Evolutionary conservation across 2,888 invertebrate genomes (phyloP), one percentile per base, ranked within the genome.

Genomic region (Platycnemis pennipes): DNA sequence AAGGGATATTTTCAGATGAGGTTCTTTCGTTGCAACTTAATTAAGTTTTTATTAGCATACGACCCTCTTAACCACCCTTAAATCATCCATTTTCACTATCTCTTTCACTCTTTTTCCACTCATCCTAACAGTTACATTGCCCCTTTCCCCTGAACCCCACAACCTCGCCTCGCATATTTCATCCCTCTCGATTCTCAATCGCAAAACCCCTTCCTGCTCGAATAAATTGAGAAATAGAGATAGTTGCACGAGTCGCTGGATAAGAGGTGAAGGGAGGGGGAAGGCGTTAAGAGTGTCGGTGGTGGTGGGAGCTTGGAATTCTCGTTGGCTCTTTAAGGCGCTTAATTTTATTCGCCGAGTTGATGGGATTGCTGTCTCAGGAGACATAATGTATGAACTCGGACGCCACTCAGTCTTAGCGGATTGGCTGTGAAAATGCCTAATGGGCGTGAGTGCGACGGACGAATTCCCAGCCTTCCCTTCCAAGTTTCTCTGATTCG

Each of bases 351-450:
- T 45, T 45, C 44, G 63, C 44, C 91, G 46, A 77, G 77, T 87
- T 87, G 87, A 89, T 89, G 42, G 46, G 89, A 63, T 63, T 89
- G 42, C 91, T 91, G 53, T 91, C 91, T 16, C 44, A 37, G 44
- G n/a, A 19, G 56, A 37, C 63, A 22, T 91, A 91, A 91, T 91
- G 69, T 44, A 44, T 63, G 87, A 46, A 46, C 91, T 22, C 16
- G 63, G 49, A 69, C 56, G 91, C 63, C 91, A 26, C 63, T 91
- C 44, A 63, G 53, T 63, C 56, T 56, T 42, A 37, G 37, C 56
- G 56, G 42, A 91, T 91, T 53, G 69, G 91, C 87, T 87, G 87
- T 8, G 87, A 56, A 91, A 91, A 91, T 63, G 91, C 56, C 56
- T 56, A n/a, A 42, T 91, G 69, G 91, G 91, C 91, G 91, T 91